A percentile compares a stretch with the other conserved stretches of the same genome.
Evolutionary conservation across 2,113 vertebrate species (phyloP).

Genomic region (Scopus umbretta): DNA sequence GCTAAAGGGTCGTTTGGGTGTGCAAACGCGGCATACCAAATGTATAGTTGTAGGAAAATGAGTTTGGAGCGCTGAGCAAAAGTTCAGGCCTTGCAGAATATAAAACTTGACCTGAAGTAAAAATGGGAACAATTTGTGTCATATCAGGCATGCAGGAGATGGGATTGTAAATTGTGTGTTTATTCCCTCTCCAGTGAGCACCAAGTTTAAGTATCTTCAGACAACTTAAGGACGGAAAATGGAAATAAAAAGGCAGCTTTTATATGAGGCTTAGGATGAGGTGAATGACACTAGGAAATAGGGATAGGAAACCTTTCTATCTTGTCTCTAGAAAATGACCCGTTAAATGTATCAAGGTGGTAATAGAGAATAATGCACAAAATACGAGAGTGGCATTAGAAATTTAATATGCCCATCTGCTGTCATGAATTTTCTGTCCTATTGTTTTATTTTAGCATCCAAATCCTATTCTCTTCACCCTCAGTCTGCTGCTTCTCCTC

Average conservation of each 20-base stretch:
- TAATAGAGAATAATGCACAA: neutral
- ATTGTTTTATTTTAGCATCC: neutral
- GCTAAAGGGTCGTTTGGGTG: neutral
- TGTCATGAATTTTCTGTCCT: neutral
- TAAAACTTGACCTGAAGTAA: neutral
- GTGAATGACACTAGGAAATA: neutral
- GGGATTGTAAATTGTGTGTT: slow-evolving; percentile 8
- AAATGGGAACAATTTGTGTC: neutral
- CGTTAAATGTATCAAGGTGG: neutral
- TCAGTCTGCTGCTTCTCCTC: neutral
- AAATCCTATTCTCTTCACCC: neutral
- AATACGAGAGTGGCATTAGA: neutral
- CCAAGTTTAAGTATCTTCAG: neutral
- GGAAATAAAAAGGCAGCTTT: slow-evolving; percentile 33
- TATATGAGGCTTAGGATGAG: neutral
- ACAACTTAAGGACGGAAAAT: neutral
- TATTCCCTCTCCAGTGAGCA: neutral
- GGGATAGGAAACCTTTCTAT: neutral
- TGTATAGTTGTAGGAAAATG: neutral
- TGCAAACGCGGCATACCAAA: rapidly evolving
- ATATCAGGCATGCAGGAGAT: neutral
- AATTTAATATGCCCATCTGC: neutral
- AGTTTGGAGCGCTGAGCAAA: neutral
- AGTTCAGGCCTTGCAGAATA: neutral
- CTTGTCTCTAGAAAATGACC: neutral